phyloP scores from a whole-genome alignment of 30 jellyfish, hydroid and myxozoan species.

The Clytia hemisphaerica region DNA sequence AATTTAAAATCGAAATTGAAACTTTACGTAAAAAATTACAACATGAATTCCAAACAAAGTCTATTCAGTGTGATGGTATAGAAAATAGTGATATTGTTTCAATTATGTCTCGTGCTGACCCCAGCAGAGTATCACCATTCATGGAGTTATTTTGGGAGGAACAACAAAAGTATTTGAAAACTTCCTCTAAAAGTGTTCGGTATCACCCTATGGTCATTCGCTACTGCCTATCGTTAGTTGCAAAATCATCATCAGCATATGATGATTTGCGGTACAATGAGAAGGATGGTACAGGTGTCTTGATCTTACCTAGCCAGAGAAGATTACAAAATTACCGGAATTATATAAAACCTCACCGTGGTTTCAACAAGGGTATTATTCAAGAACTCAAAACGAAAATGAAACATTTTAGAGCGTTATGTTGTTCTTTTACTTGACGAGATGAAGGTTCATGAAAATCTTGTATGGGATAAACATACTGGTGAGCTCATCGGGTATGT shows the following conservation, averaged over 20 bases:
- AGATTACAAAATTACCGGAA: slow-evolving; percentile 41
- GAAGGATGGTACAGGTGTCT: slow-evolving; percentile 33
- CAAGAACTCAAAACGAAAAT: slow-evolving; percentile 20
- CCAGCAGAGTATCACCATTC: slow-evolving; percentile 24
- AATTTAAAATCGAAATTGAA: background rate
- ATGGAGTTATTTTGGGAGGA: slow-evolving; percentile 47
- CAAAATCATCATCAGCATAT: slow-evolving; percentile 50
- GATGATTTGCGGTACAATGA: slow-evolving; percentile 43
- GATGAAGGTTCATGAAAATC: slow-evolving; percentile 41
- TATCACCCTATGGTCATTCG: slow-evolving; percentile 48
- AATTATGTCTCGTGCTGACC: slow-evolving; percentile 36
- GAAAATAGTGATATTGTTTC: slow-evolving; percentile 5
- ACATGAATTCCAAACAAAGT: slow-evolving; percentile 6
- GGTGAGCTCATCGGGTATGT: slow-evolving; percentile 56
- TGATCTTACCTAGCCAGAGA: slow-evolving; percentile 49
- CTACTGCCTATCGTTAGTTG: slow-evolving; percentile 30
- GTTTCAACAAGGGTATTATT: slow-evolving; percentile 48
- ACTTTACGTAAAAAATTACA: slow-evolving; percentile 1
- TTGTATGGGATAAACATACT: slow-evolving; percentile 67
- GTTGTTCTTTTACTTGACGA: slow-evolving; percentile 22
- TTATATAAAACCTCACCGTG: slow-evolving; percentile 49
- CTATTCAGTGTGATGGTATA: slow-evolving; percentile 3
- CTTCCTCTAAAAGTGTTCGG: slow-evolving; percentile 22
- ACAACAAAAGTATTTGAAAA: slow-evolving; percentile 36
- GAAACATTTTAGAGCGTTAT: slow-evolving; percentile 9